phyloP scores from a whole-genome alignment of 1,140 invertebrate genomes.

The Adoxophyes honmai region DNA sequence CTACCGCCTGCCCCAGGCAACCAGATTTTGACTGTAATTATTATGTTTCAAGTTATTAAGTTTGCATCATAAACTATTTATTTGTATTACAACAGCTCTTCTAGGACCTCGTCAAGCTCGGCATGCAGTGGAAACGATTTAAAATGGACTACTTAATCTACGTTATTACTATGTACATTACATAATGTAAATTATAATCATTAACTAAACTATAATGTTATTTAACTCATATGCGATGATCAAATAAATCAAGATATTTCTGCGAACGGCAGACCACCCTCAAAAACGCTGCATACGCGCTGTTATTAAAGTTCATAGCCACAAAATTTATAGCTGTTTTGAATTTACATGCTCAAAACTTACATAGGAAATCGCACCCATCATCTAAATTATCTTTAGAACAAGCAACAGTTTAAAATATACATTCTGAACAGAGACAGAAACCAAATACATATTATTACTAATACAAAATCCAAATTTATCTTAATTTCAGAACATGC shows the following conservation, averaged over 20 bases:
- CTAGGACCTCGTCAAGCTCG: constrained; percentile 16
- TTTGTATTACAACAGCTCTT: too few species aligned
- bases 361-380: constrained; percentile 41
- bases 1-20: too few species aligned
- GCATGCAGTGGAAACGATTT: constrained; percentile 30
- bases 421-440: constrained; percentile 6
- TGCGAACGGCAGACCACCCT: not conserved
- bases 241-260: constrained; percentile 25
- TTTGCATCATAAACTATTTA: too few species aligned
- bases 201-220: constrained; percentile 35
- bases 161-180: constrained; percentile 58
- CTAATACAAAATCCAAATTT: not conserved
- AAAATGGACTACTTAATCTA: constrained; percentile 50
- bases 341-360: constrained; percentile 20
- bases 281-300: not conserved
- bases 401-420: constrained; percentile 11
- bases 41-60: too few species aligned
- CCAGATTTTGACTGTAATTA: too few species aligned
- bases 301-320: constrained; percentile 35
- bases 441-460: constrained; percentile 1
- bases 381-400: constrained; percentile 16
- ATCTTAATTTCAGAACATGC: not conserved
- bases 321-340: constrained; percentile 12
- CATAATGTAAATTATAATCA: constrained; percentile 42
- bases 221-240: constrained; percentile 48